Base-by-base conservation (phyloP, 2,797 vertebrate species). In the Triplophysa yarkandensis region DNA sequence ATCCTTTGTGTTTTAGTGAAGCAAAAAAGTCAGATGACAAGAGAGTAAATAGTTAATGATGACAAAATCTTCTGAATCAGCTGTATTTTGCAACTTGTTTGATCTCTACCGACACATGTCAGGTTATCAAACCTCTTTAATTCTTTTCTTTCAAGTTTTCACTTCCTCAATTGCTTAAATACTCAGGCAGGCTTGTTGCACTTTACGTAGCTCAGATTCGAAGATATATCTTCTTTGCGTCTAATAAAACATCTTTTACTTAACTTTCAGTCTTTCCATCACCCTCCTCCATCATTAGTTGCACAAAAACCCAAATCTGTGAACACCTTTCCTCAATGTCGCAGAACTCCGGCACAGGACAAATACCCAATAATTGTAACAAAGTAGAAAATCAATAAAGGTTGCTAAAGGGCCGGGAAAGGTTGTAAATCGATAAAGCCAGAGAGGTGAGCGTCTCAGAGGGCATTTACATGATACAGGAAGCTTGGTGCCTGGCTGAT, bases 351-450 rank as follows among this genome's bases (percentile, higher is more conserved):
- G 61, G 21, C 58, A 54, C 43, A 32, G 66, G 43, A 65, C 62
- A 79, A 83, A 80, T 85, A 72, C 67, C 52, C 72, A 64, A 90
- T 92, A 90, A 93, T 91, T 91, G 87, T 87, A 89, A 89, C 89
- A 91, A 91, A 92, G 88, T 85, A 85, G 79, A 68, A 84, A 84
- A 92, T 92, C 90, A 78, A 82, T 85, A 34, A 36, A 70, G 64
- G 74, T 78, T 81, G 66, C 61, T 73, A 64, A 80, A 76, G 57
- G 46, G 54, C 60, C 68, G 30, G 64, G 54, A 79, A 66, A 46
- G 28, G 67, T 75, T 74, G 78, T 75, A 79, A 77, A 84, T 84
- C 60, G 65, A 82, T 80, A 19, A 50, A 50, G 36, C 55, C 30
- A 43, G 36, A 57, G 46, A 77, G 72, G 74, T 81, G 61, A 80